phyloP scores from a whole-genome alignment of 2,888 invertebrate genomes.

The Palloptera scutellata region DNA sequence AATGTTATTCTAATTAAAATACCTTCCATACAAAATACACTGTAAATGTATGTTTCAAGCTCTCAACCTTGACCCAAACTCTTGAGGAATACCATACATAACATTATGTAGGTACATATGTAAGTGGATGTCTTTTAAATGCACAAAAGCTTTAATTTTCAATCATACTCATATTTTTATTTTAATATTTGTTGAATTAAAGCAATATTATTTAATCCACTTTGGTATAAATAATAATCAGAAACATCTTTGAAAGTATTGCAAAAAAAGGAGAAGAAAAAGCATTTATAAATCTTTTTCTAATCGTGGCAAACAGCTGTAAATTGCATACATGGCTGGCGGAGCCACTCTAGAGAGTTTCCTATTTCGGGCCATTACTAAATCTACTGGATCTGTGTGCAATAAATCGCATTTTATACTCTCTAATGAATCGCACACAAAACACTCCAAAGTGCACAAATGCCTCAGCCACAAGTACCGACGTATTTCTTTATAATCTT shows the following conservation, averaged over 20 bases:
- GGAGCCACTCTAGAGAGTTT: background rate
- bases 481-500: background rate
- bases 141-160: background rate
- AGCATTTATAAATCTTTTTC: background rate
- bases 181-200: background rate
- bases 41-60: too few species aligned
- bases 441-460: conserved; percentile 13
- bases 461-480: background rate
- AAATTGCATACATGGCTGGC: background rate
- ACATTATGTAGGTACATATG: conserved; percentile 1
- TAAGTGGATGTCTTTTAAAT: background rate
- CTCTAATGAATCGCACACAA: background rate
- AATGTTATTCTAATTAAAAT: too few species aligned
- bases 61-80: conserved; percentile 36
- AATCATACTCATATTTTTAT: background rate
- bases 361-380: background rate
- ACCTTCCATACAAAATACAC: too few species aligned
- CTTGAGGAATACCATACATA: conserved; percentile 10
- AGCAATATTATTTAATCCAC: background rate
- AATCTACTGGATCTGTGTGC: background rate
- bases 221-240: background rate
- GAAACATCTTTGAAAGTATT: background rate
- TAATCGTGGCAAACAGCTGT: conserved; percentile 6
- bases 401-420: conserved; percentile 5
- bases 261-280: background rate